Conservation (phyloP, 2,113 vertebrate species). For the Zosterops japonicus region DNA sequence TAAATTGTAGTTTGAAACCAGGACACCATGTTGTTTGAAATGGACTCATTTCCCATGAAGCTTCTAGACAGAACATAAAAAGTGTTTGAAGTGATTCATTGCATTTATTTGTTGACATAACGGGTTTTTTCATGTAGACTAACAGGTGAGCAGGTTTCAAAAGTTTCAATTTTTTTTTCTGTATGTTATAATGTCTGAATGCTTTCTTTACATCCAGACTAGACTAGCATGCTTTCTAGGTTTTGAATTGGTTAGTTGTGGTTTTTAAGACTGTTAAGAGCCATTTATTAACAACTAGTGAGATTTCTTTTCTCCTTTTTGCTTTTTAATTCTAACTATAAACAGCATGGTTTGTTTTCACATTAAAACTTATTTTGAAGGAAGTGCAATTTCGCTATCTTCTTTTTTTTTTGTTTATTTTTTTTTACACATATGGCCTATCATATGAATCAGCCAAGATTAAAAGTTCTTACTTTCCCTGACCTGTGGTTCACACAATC, state of each 20-base stretch:
- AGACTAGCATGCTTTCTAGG: not conserved
- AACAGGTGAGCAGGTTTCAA: not conserved
- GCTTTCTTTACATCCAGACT: not conserved
- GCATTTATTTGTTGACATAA: not conserved
- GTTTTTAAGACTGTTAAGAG: not conserved
- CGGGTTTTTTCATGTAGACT: not conserved
- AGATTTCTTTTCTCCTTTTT: not conserved
- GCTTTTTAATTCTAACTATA: not conserved
- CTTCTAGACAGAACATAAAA: not conserved
- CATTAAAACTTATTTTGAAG: not conserved
- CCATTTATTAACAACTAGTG: not conserved
- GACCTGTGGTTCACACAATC: not conserved
- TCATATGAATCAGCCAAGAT: not conserved
- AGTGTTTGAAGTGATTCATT: not conserved
- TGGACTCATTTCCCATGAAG: not conserved
- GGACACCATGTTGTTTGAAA: not conserved
- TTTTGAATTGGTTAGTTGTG: not conserved
- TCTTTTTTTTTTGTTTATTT: not conserved
- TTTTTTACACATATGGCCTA: not conserved
- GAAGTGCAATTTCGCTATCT: not conserved
- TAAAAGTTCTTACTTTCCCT: not conserved
- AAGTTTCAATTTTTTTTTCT: not conserved
- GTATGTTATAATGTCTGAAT: not conserved
- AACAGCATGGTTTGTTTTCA: not conserved
- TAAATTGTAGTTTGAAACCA: not conserved